phyloP scores from a whole-genome alignment of 2,888 invertebrate genomes.

The Ophonus ardosiacus region DNA sequence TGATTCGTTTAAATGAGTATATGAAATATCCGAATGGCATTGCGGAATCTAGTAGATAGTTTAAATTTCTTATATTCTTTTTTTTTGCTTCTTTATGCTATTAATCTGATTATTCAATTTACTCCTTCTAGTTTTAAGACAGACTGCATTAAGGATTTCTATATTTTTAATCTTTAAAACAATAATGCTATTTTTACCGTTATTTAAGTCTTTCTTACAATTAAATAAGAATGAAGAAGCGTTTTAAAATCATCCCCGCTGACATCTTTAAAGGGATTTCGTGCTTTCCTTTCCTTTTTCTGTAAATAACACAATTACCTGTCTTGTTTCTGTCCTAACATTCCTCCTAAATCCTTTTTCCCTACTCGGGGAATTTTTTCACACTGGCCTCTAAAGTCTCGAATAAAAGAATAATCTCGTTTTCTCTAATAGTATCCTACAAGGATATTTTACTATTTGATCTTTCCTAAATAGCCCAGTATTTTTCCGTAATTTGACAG shows the following conservation, averaged over 20 bases:
- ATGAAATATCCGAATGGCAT: too few relatives aligned
- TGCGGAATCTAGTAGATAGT: too few relatives aligned
- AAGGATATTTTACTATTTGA: constrained; percentile 26
- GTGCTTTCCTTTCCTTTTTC: not conserved
- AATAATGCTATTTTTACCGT: not conserved
- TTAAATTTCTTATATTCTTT: too few relatives aligned
- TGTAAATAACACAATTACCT: constrained; percentile 37
- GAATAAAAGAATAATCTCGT: constrained; percentile 41
- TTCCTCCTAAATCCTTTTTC: constrained; percentile 32
- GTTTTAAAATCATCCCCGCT: not conserved
- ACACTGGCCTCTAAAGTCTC: not conserved
- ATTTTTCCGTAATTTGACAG: constrained; percentile 1
- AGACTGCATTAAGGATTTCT: too few relatives aligned
- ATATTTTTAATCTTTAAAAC: not conserved
- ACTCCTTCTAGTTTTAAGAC: too few relatives aligned
- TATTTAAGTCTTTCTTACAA: not conserved
- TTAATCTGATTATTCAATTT: too few relatives aligned
- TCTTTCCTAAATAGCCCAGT: not conserved
- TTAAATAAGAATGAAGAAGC: not conserved
- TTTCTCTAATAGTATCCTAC: constrained; percentile 18
- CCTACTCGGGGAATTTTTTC: constrained; percentile 21
- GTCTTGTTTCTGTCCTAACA: constrained; percentile 15
- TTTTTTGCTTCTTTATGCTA: too few relatives aligned
- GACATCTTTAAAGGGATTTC: constrained; percentile 35
- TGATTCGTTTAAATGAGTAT: too few relatives aligned